A percentile compares a stretch with the other conserved stretches of the same genome.
Conservation (phyloP, 1,140 invertebrate genomes). For the Kradibia gibbosae region DNA sequence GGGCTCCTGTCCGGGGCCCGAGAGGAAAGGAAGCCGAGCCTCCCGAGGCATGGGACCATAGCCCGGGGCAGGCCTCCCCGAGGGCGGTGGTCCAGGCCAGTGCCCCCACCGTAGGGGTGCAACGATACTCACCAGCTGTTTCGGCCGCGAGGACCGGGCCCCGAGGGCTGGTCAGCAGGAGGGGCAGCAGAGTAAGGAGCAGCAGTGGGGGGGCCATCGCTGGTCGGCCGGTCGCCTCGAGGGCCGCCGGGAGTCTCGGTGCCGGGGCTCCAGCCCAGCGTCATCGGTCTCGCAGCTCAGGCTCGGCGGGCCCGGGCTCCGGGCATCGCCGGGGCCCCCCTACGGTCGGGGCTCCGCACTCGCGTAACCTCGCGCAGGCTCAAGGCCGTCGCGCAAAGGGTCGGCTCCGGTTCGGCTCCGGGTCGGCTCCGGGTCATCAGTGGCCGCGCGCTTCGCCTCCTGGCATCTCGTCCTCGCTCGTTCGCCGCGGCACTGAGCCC, state of each 20-base stretch:
- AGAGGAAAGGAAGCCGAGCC: neutral
- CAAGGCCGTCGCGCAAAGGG: neutral
- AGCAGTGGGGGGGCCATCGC: neutral
- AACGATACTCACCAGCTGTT: neutral
- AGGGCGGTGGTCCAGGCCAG: no score
- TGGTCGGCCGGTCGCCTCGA: neutral
- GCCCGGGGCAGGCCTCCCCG: no score
- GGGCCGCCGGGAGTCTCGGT: neutral
- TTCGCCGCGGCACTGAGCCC: conserved; percentile 3
- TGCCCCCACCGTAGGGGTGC: neutral
- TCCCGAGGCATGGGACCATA: neutral
- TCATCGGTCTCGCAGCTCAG: neutral
- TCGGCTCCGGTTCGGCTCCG: neutral
- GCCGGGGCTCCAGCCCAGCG: no score
- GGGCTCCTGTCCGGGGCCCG: neutral
- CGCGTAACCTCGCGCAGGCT: neutral
- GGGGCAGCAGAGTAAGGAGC: neutral
- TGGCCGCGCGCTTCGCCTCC: neutral
- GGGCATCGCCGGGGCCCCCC: neutral
- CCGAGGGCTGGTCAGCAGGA: neutral
- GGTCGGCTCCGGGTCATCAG: neutral
- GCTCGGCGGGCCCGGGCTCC: no score
- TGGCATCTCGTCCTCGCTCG: conserved; percentile 10
- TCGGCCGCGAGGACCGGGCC: neutral
- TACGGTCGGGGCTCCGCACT: neutral